Conservation (phyloP, 2,797 vertebrate genomes). For the Tragelaphus oryx region DNA sequence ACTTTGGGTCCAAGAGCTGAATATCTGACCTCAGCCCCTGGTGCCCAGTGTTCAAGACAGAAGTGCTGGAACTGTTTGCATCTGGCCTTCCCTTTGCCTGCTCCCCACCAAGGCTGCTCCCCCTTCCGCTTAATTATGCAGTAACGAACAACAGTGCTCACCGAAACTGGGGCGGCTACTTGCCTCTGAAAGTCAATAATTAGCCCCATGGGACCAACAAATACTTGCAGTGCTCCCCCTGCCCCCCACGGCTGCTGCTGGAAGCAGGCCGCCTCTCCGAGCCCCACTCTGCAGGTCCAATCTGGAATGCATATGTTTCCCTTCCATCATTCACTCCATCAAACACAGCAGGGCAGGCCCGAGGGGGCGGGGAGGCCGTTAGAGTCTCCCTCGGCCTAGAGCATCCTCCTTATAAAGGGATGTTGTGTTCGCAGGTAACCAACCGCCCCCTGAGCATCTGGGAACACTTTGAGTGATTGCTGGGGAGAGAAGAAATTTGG, state of each 20-base stretch:
- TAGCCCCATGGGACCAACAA: conserved; percentile 82
- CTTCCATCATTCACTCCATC: conserved; percentile 82
- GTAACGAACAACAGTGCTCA: conserved; percentile 80
- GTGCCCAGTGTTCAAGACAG: conserved; percentile 58
- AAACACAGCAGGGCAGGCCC: conserved; percentile 62
- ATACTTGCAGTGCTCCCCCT: conserved; percentile 75
- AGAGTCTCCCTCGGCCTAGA: conserved; percentile 77
- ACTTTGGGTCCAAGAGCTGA: conserved; percentile 65
- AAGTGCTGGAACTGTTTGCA: conserved; percentile 78
- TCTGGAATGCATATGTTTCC: conserved; percentile 86
- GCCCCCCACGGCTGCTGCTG: conserved; percentile 73
- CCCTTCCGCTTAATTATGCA: conserved; percentile 75
- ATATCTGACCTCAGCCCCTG: conserved; percentile 76
- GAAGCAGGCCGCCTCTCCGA: conserved; percentile 69
- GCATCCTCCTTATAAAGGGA: conserved; percentile 79
- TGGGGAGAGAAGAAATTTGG: conserved; percentile 79
- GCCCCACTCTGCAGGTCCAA: conserved; percentile 75
- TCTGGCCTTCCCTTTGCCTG: conserved; percentile 61
- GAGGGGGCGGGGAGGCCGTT: conserved; percentile 68
- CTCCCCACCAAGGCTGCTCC: conserved; percentile 48
- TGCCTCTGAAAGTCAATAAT: conserved; percentile 84
- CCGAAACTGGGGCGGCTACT: conserved; percentile 79
- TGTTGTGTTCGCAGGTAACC: conserved; percentile 83
- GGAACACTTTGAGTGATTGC: conserved; percentile 85
- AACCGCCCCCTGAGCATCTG: conserved; percentile 78